Conservation (phyloP, 2,797 vertebrate species). For the Sarcoramphus papa region DNA sequence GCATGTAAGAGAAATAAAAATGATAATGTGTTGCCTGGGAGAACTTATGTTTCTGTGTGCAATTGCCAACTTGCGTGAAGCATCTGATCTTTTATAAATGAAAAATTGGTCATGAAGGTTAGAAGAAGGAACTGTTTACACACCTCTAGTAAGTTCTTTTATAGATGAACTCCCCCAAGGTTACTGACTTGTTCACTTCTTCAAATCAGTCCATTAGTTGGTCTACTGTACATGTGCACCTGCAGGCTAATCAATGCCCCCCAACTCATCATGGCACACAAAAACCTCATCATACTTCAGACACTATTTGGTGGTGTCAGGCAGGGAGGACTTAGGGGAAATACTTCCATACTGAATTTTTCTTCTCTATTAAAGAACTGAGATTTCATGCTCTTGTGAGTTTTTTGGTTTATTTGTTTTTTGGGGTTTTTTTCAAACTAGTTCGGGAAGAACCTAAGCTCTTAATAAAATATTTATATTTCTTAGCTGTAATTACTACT, state of each 20-base stretch:
- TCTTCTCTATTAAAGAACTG: background rate
- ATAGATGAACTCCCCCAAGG: slow-evolving; percentile 49
- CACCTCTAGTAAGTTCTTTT: slow-evolving; percentile 57
- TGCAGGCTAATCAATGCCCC: background rate
- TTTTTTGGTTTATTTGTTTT: background rate
- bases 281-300: background rate
- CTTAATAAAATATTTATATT: background rate
- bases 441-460: background rate
- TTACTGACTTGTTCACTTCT: slow-evolving; percentile 54
- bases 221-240: background rate
- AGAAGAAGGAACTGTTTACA: slow-evolving; percentile 52
- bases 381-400: background rate
- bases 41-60: slow-evolving; percentile 55
- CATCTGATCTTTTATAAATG: slow-evolving; percentile 70
- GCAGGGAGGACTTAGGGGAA: background rate
- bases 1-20: slow-evolving; percentile 32
- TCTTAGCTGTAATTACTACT: background rate
- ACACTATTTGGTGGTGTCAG: background rate
- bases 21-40: slow-evolving; percentile 45
- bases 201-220: background rate
- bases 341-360: background rate
- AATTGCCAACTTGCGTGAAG: slow-evolving; percentile 63
- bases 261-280: background rate
- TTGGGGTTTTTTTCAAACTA: background rate
- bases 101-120: slow-evolving; percentile 63